These are phyloP conservation scores for Volucella inflata DNA, from an alignment of 2,888 invertebrate genomes.

Conservation along the genomic window DNA sequence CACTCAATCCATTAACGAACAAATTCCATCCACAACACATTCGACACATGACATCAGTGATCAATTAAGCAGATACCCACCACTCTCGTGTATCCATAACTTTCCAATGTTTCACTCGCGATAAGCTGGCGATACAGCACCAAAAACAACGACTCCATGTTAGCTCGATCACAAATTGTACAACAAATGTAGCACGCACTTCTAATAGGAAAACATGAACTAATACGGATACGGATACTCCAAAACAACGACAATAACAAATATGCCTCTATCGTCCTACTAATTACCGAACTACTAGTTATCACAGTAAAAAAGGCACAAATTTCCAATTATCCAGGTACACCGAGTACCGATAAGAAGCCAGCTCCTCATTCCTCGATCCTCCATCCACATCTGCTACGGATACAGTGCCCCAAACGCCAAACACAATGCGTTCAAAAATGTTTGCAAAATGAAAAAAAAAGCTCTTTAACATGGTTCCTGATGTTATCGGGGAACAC, in stretches of 20 bases:
- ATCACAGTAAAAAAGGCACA: constrained; percentile 59
- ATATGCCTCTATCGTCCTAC: constrained; percentile 26
- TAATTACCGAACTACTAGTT: constrained; percentile 51
- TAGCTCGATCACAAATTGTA: constrained; percentile 65
- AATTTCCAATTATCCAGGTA: constrained; percentile 72
- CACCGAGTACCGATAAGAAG: constrained; percentile 60
- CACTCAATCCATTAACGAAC: constrained; percentile 68
- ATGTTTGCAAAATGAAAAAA: constrained; percentile 67
- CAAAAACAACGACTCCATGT: constrained; percentile 54
- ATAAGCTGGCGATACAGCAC: constrained; percentile 60
- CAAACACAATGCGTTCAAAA: constrained; percentile 53
- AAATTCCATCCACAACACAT: constrained; percentile 64
- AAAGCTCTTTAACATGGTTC: constrained; percentile 46
- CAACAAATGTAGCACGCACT: constrained; percentile 59
- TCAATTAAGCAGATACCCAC: constrained; percentile 70
- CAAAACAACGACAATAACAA: constrained; percentile 50
- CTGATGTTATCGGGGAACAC: constrained; percentile 67
- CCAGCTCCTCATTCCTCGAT: constrained; percentile 10
- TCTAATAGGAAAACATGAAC: constrained; percentile 68
- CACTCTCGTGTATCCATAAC: constrained; percentile 62
- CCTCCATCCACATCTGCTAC: constrained; percentile 9
- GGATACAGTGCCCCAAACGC: constrained; percentile 13
- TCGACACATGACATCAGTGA: constrained; percentile 67
- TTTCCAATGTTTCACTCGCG: constrained; percentile 68
- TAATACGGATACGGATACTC: constrained; percentile 37